Evolutionary conservation across 64 coral and sea anemone species (phyloP).

Genomic region (Cladopsammia gracilis): DNA sequence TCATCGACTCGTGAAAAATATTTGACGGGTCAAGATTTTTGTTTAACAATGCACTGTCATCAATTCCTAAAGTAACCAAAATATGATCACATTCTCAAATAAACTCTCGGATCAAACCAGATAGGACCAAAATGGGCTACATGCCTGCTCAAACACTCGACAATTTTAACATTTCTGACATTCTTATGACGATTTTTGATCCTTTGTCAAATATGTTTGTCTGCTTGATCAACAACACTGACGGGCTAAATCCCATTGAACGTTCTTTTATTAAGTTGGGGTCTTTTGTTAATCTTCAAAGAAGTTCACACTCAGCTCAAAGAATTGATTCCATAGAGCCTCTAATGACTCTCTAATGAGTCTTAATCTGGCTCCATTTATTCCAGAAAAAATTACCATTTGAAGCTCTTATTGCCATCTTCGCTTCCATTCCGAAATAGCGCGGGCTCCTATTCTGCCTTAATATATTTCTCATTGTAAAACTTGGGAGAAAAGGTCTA

Average conservation of each 20-base stretch:
- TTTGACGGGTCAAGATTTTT: conserved; percentile 47
- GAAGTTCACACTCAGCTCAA: neutral
- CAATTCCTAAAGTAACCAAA: conserved; percentile 8
- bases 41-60: neutral
- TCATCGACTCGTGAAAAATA: neutral
- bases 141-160: neutral
- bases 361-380: neutral
- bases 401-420: neutral
- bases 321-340: neutral
- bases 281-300: neutral
- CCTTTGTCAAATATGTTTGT: conserved; percentile 20
- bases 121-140: neutral
- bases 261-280: conserved; percentile 32
- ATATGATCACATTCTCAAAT: neutral
- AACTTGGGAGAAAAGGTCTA: no score
- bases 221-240: neutral
- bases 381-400: neutral
- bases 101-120: neutral
- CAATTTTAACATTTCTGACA: conserved; percentile 38
- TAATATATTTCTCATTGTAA: no score
- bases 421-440: no score
- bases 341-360: neutral
- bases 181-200: conserved; percentile 8
- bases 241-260: neutral
- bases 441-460: no score